Conservation (phyloP, 2,888 invertebrate species). For the Drosophila anceps region DNA sequence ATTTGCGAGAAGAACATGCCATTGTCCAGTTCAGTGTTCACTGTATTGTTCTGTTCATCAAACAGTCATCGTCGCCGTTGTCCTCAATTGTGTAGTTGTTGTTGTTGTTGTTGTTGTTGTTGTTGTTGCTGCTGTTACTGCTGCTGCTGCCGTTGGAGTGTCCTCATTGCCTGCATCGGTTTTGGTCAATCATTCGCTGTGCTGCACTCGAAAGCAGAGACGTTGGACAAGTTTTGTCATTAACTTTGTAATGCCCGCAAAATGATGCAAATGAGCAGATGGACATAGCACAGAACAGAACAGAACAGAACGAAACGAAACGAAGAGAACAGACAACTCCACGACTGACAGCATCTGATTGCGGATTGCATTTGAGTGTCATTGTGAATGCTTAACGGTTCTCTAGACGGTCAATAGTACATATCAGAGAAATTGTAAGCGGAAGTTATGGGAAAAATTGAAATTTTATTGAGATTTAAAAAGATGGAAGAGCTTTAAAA, state of each 20-base stretch:
- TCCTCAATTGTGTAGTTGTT: constrained; percentile 22
- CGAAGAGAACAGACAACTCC: neutral
- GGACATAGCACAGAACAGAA: constrained; percentile 5
- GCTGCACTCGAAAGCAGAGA: constrained; percentile 49
- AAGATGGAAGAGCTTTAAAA: neutral
- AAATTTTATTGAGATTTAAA: neutral
- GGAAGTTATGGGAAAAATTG: neutral
- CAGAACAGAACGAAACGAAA: neutral
- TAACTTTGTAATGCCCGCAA: constrained; percentile 58
- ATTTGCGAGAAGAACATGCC: constrained; percentile 24
- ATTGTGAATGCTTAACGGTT: constrained; percentile 8
- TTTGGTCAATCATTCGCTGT: constrained; percentile 53
- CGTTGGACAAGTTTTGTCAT: constrained; percentile 54
- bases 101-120: neutral
- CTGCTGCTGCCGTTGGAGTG: constrained; percentile 11
- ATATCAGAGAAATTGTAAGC: neutral
- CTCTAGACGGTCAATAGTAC: neutral
- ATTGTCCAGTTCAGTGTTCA: constrained; percentile 34
- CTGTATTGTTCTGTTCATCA: constrained; percentile 47
- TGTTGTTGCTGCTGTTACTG: constrained; percentile 11
- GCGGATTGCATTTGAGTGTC: constrained; percentile 21
- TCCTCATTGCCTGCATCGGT: constrained; percentile 36
- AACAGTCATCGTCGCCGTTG: constrained; percentile 38
- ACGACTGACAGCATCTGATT: constrained; percentile 34
- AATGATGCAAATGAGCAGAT: constrained; percentile 52